Percentiles rank a stretch among this genome's conserved stretches.
These are phyloP conservation scores for Drosophila aldrichi DNA, from an alignment of 2,888 invertebrate genomes.

Conservation along the genomic window DNA sequence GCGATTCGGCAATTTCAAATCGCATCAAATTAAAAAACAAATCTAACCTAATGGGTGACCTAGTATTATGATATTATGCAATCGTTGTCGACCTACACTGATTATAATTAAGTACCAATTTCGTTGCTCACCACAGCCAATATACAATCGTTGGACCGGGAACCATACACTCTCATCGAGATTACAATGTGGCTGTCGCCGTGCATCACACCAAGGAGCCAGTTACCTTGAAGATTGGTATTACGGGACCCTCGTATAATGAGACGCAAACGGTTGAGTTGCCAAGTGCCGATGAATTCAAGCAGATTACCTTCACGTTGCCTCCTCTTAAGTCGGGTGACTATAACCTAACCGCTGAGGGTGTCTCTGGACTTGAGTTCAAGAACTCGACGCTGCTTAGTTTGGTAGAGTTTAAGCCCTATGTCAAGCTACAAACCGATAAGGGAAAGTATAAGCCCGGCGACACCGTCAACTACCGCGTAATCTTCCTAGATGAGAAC, in stretches of 20 bases:
- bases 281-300: conserved; percentile 58
- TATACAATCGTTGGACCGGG: conserved; percentile 93
- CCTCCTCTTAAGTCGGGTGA: conserved; percentile 86
- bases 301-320: conserved; percentile 72
- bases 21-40: not conserved
- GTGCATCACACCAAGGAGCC: conserved; percentile 84
- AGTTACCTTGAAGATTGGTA: conserved; percentile 74
- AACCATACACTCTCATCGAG: conserved; percentile 91
- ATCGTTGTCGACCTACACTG: conserved; percentile 23
- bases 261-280: conserved; percentile 71
- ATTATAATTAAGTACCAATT: conserved; percentile 25
- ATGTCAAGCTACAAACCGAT: conserved; percentile 95
- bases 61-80: conserved; percentile 24
- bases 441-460: conserved; percentile 96
- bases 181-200: conserved; percentile 92
- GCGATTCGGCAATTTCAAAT: not conserved
- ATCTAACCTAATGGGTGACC: conserved; percentile 26
- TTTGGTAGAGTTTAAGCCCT: conserved; percentile 85
- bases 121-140: conserved; percentile 43
- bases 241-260: conserved; percentile 77
- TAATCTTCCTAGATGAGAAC: conserved; percentile 88
- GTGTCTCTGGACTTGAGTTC: conserved; percentile 90
- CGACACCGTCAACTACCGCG: conserved; percentile 90
- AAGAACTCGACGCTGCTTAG: conserved; percentile 90
- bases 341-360: conserved; percentile 91